Evolutionary conservation across 2,888 invertebrate genomes (phyloP), one percentile per base, ranked within the genome.

Genomic region (Spatulosminthurus flaviceps): DNA sequence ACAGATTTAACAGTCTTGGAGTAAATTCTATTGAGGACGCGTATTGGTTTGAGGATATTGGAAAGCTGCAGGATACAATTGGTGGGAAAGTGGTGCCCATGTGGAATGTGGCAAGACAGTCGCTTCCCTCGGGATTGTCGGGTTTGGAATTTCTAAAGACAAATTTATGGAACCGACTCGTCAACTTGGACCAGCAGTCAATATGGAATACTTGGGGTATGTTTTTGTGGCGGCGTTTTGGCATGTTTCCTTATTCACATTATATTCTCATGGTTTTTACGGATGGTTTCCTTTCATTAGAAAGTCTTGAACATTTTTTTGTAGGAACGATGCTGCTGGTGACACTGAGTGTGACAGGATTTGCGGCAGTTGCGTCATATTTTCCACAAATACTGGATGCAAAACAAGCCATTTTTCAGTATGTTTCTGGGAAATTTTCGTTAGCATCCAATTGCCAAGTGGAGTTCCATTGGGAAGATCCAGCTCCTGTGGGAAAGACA

Each of bases 341-440:
- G 82, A 95, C 95, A 26, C 93, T 95, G 86, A 94, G 94, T 73
- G 94, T 95, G 85, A 95, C 95, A 86, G 95, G 95, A 86, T 90
- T 95, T 88, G 95, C 95, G 86, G 95, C 95, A 79, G 90, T 95
- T 86, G 95, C 95, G 79, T 95, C 95, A 86, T 95, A 95, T 93
- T 95, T 95, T 85, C 95, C 95, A 88, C 95, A 95, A 41, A 93
- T 95, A 7, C 89, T 95, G n/a, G 94, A 95, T 89, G 95, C 95
- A 78, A 94, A 95, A 87, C 94, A 94, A 88, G 94, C 95, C 61
- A 90, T 95, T 86, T 90, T 96, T 84, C 95, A 95, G 87, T 96
- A 95, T 88, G 95, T 96, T 81, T 96, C 95, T 70, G 96, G 96
- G 75, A 95, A 95, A 88, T 96, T 96, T 89, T 90, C 96, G 81